These are phyloP conservation scores for Jordanella pulchra DNA, from an alignment of 2,797 vertebrate genomes.

Conservation along the genomic window DNA sequence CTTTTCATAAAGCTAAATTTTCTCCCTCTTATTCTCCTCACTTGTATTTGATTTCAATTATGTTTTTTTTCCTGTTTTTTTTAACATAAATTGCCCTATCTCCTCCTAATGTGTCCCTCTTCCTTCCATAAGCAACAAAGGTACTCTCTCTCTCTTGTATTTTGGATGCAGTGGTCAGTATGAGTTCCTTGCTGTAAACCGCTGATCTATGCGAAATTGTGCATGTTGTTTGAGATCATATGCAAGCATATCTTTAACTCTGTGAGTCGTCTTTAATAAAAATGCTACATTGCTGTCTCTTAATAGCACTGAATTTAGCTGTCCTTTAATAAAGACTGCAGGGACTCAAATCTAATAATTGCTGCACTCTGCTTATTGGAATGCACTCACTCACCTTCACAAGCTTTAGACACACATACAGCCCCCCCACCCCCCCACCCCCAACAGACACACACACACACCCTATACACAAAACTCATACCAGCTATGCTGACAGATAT, in stretches of 20 bases:
- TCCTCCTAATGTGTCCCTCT: constrained; percentile 2
- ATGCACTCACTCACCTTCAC: constrained; percentile 53
- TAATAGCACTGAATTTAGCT: constrained; percentile 60
- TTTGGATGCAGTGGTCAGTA: constrained; percentile 7
- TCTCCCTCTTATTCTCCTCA: neutral
- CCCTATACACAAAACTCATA: neutral
- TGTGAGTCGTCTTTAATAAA: constrained; percentile 54
- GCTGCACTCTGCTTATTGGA: constrained; percentile 71
- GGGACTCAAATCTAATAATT: constrained; percentile 74
- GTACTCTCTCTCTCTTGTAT: neutral
- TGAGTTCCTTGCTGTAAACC: constrained; percentile 12
- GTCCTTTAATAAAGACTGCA: constrained; percentile 68
- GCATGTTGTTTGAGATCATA: constrained; percentile 6
- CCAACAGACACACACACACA: constrained; percentile 5
- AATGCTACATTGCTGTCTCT: constrained; percentile 51
- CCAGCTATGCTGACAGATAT: constrained; percentile 15
- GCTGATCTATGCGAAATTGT: neutral
- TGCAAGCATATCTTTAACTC: constrained; percentile 30
- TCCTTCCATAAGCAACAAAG: constrained; percentile 3
- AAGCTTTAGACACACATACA: constrained; percentile 19
- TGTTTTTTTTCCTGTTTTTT: neutral
- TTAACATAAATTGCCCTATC: neutral
- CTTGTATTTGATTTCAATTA: constrained; percentile 1
- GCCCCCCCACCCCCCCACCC: constrained; percentile 5
- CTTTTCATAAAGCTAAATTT: constrained; percentile 7